A percentile compares a stretch with the other conserved stretches of the same genome.
Evolutionary conservation across 2,888 invertebrate species (phyloP).

Genomic region (Pristionchus maxplancki): DNA sequence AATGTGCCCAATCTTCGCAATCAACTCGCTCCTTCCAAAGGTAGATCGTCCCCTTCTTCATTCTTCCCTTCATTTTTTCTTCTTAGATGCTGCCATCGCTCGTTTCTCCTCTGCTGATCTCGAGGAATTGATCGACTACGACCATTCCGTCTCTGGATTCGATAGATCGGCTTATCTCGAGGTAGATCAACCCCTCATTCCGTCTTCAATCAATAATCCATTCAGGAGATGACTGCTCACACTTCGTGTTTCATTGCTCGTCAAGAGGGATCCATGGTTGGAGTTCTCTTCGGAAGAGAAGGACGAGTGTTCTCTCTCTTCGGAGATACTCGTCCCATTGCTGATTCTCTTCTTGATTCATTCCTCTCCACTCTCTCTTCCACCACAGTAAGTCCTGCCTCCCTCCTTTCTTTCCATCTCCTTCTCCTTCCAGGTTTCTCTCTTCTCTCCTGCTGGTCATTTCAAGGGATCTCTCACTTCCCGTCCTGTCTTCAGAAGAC

Average conservation of each 20-base stretch:
- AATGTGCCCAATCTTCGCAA: constrained; percentile 40
- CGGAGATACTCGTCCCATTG: constrained; percentile 70
- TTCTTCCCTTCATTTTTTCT: neutral
- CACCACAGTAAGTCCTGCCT: constrained; percentile 3
- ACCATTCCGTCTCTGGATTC: constrained; percentile 68
- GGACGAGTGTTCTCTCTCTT: constrained; percentile 66
- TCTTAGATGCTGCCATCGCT: constrained; percentile 59
- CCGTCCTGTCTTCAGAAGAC: constrained; percentile 71
- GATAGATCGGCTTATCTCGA: constrained; percentile 58
- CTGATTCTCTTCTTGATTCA: constrained; percentile 68
- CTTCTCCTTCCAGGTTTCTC: constrained; percentile 59
- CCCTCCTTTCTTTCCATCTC: too few species aligned
- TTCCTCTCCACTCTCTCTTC: constrained; percentile 57
- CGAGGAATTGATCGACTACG: constrained; percentile 68
- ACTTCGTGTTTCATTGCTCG: constrained; percentile 36
- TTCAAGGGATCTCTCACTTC: constrained; percentile 64
- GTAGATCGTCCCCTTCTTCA: neutral
- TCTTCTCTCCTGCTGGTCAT: constrained; percentile 65
- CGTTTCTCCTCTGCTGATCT: constrained; percentile 60
- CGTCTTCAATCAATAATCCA: neutral
- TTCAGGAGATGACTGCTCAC: constrained; percentile 38
- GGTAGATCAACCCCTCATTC: neutral
- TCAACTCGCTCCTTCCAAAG: constrained; percentile 22
- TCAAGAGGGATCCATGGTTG: neutral
- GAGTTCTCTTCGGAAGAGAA: constrained; percentile 38